Conservation (phyloP, 1,140 invertebrate species). For the Trinorchestia longiramus region DNA sequence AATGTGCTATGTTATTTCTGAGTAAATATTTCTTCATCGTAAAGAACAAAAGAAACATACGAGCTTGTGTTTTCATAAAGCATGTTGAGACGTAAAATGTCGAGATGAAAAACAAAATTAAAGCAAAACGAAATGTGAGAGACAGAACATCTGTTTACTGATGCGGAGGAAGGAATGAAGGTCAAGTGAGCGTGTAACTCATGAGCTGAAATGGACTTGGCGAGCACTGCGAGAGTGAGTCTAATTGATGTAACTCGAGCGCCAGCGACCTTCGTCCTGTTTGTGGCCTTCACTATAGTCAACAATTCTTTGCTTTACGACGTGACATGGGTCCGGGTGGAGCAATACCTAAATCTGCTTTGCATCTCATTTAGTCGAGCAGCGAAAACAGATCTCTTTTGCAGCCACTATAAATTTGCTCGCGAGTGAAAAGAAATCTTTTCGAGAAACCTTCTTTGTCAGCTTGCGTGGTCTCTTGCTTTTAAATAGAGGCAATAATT, state of each 20-base stretch:
- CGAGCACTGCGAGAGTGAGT: neutral
- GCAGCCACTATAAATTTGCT: neutral
- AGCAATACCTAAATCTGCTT: neutral
- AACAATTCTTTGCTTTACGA: neutral
- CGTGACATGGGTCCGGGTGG: neutral
- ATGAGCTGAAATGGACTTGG: neutral
- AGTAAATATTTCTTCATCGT: neutral
- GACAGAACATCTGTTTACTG: neutral
- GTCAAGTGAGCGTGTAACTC: too few relatives aligned
- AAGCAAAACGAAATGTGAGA: neutral
- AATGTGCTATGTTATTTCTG: neutral
- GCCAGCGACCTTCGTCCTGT: neutral
- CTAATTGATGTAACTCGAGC: neutral
- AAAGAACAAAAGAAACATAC: neutral
- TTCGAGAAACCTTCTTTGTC: neutral
- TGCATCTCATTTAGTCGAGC: too few relatives aligned
- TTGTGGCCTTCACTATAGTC: slow-evolving; percentile 8
- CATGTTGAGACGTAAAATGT: neutral
- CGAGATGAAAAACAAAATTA: neutral
- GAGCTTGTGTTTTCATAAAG: neutral
- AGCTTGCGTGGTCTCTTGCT: too few relatives aligned
- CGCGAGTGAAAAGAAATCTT: neutral
- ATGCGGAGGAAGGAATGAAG: neutral
- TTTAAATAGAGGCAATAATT: neutral
- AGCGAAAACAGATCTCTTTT: neutral